Evolutionary conservation across 2,113 vertebrate species (phyloP).

Genomic region (Albula glossodonta): DNA sequence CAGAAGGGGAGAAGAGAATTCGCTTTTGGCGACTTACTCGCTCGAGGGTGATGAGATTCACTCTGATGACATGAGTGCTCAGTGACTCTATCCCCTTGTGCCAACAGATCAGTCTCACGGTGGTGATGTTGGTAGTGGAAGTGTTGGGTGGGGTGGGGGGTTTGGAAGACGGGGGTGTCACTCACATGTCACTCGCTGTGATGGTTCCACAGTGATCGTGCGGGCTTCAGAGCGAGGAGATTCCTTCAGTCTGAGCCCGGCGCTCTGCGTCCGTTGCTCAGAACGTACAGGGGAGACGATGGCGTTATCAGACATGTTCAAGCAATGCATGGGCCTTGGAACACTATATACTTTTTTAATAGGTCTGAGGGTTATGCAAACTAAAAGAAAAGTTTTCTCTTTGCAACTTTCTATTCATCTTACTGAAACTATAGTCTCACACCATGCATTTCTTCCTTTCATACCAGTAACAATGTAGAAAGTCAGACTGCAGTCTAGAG

Average conservation of each 20-base stretch:
- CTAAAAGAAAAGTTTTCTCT: no score
- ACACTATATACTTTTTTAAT: no score
- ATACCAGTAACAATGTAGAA: no score
- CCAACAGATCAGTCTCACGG: background rate
- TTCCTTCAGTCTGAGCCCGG: background rate
- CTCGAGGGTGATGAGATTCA: background rate
- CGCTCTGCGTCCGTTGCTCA: background rate
- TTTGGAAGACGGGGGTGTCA: background rate
- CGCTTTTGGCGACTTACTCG: background rate
- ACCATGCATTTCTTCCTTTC: no score
- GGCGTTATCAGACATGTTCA: no score
- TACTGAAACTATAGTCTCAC: no score
- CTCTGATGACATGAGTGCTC: background rate
- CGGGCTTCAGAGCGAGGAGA: background rate
- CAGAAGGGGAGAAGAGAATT: background rate
- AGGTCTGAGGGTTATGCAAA: no score
- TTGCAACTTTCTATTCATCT: no score
- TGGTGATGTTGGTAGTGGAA: background rate
- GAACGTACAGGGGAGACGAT: no score
- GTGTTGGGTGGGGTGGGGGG: background rate
- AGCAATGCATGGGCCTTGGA: no score
- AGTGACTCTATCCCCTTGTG: background rate
- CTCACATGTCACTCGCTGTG: background rate
- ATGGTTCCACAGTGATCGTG: background rate
- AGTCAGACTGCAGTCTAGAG: no score